phyloP scores from a whole-genome alignment of 2,888 invertebrate genomes.

The Lycocerus yunnanus region DNA sequence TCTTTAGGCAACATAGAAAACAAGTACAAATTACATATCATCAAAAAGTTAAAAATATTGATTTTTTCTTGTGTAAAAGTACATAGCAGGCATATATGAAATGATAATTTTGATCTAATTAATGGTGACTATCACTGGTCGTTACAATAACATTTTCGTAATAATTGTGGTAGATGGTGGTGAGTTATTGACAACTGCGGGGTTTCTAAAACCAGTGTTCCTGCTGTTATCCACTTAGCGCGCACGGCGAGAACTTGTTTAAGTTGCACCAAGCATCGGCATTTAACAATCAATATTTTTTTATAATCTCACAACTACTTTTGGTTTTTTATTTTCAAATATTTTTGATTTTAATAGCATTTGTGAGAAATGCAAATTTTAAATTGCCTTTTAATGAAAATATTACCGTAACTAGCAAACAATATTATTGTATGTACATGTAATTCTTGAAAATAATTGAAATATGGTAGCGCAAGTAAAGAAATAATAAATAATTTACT shows the following conservation, averaged over 20 bases:
- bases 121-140: conserved; percentile 38
- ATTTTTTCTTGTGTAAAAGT: background rate
- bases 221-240: conserved; percentile 42
- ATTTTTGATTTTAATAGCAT: conserved; percentile 1
- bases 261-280: conserved; percentile 1
- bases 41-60: background rate
- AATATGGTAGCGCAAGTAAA: background rate
- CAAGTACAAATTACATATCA: background rate
- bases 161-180: conserved; percentile 50
- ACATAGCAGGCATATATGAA: background rate
- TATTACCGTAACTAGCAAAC: background rate
- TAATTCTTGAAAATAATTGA: background rate
- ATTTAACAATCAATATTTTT: conserved; percentile 5
- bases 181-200: conserved; percentile 51
- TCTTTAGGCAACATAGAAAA: background rate
- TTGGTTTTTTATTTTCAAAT: background rate
- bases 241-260: conserved; percentile 18
- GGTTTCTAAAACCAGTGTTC: conserved; percentile 44
- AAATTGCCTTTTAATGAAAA: background rate
- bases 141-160: conserved; percentile 50
- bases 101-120: conserved; percentile 37
- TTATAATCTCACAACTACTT: background rate
- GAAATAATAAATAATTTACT: background rate
- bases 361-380: background rate
- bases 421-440: background rate